Percentiles rank a stretch among this genome's conserved stretches.
Evolutionary conservation across 1,140 invertebrate species (phyloP).

Genomic region (Cheumatopsyche charites): DNA sequence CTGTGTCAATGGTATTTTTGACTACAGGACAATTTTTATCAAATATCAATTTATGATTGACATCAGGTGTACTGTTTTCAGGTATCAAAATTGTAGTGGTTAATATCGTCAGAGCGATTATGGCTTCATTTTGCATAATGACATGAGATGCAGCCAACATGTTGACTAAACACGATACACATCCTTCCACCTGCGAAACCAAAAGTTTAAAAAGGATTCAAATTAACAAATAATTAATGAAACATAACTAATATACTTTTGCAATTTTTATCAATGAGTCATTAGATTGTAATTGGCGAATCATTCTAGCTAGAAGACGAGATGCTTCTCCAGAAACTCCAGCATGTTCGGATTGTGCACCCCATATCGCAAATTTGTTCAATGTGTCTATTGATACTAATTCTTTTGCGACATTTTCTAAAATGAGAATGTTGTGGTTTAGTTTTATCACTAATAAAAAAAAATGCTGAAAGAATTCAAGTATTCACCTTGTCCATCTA

Average conservation of each 20-base stretch:
- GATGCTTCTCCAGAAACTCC: constrained; percentile 86
- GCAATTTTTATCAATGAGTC: constrained; percentile 43
- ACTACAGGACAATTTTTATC: too few species aligned
- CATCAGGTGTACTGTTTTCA: too few species aligned
- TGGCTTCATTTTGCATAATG: constrained; percentile 89
- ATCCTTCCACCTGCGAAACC: constrained; percentile 68
- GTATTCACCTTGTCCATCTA: constrained; percentile 82
- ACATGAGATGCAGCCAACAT: constrained; percentile 82
- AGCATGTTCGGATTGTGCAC: constrained; percentile 76
- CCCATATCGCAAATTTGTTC: constrained; percentile 76
- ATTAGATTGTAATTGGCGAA: constrained; percentile 71
- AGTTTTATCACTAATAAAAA: too few species aligned
- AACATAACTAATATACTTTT: constrained; percentile 29
- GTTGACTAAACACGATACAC: constrained; percentile 73
- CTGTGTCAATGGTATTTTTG: constrained; percentile 47
- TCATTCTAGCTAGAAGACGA: constrained; percentile 79
- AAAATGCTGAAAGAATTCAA: not conserved
- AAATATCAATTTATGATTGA: too few species aligned
- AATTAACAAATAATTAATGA: not conserved
- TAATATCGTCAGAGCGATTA: constrained; percentile 71
- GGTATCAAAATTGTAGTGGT: constrained; percentile 57
- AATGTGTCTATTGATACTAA: constrained; percentile 68
- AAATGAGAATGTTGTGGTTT: constrained; percentile 45
- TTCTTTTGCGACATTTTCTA: constrained; percentile 68
- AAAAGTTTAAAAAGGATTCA: not conserved